Base-by-base conservation (phyloP, 2,888 invertebrate genomes). In the Xestia c-nigrum region DNA sequence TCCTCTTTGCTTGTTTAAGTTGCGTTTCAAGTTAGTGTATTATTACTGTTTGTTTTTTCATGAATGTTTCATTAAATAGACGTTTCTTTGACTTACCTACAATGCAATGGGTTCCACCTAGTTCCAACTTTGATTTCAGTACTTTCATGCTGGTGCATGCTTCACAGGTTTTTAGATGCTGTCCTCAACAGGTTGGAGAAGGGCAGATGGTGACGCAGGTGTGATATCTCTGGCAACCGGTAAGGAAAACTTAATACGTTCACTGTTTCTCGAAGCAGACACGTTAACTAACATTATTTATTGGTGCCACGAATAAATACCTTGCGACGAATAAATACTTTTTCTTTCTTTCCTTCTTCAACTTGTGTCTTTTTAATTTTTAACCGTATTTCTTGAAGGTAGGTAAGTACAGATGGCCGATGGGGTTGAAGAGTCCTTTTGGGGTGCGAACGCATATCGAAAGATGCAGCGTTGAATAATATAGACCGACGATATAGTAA, bases 31-130 rank as follows among this genome's bases (percentile, higher is more conserved):
- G 59, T 84, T 63, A n/a, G 68, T 69, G 12, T 55, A 31, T 52
- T 59, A 74, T 16, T 55, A 67, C 46, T 52, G 57, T 74, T 74
- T 76, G 69, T 57, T 78, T 80, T 78, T 76, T 72, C 67, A 74
- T 84, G 61, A 82, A 75, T 80, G 55, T 76, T 68, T 50, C 65
- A 79, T 68, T 68, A 57, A 63, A 67, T 31, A 74, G 14, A 31
- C 14, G 5, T 19, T 38, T 66, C 74, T 47, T 9, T 5, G 3
- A 16, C 46, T 3, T 19, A 31, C 63, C 5, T 24, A 40, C 46
- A 63, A 16, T 16, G 3, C 1, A 16, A 31, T 31, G 3, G 24
- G 3, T 31, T 3, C 1, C 16, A 0, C 7, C 16, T 3, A 16
- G 31, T 59, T 59, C 16, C 31, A 31, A 16, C 59, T 31, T 7